phyloP scores from a whole-genome alignment of 2,113 vertebrate species.

The Lipotes vexillifer region DNA sequence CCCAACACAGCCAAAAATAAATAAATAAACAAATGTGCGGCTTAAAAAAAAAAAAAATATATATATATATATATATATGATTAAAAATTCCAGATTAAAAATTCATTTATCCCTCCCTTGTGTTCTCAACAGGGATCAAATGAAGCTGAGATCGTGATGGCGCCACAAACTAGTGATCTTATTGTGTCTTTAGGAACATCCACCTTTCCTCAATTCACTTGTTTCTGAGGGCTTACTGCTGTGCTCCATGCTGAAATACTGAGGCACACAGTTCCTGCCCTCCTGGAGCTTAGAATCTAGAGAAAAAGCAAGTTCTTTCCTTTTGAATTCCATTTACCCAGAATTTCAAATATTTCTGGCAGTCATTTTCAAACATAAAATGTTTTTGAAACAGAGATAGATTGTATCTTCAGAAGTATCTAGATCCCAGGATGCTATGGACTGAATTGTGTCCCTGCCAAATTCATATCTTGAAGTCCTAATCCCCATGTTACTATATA shows the following conservation, averaged over 20 bases:
- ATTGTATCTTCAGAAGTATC: neutral
- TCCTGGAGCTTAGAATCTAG: neutral
- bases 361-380: neutral
- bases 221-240: neutral
- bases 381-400: neutral
- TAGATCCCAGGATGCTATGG: neutral
- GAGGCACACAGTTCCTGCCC: neutral
- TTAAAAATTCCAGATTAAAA: neutral
- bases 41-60: no score
- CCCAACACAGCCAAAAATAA: no score
- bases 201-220: rapidly evolving
- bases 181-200: neutral
- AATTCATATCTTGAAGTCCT: neutral
- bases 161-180: neutral
- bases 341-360: neutral
- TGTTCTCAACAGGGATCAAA: neutral
- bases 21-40: no score
- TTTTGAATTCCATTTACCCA: neutral
- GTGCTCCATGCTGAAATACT: neutral
- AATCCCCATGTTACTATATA: no score
- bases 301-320: neutral
- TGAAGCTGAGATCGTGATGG: neutral
- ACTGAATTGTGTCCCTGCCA: neutral
- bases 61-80: no score
- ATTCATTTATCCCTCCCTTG: neutral